phyloP scores from a whole-genome alignment of 2,888 invertebrate genomes.

The Dendrolimus pini region DNA sequence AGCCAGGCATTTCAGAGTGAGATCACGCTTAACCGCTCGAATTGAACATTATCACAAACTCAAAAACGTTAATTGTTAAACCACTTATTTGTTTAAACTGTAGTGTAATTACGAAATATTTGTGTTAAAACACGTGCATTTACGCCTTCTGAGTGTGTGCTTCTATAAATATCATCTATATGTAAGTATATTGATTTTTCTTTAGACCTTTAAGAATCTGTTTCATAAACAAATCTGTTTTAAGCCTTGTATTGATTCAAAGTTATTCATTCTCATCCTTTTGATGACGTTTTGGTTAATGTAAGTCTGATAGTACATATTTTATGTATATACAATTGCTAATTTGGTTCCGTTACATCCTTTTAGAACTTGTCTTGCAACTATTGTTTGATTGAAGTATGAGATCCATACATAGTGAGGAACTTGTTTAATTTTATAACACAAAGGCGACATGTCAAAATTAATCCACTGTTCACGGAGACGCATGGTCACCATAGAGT shows the following conservation, averaged over 20 bases:
- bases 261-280: not conserved
- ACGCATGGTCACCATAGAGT: too few species aligned
- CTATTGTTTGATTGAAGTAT: too few species aligned
- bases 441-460: too few species aligned
- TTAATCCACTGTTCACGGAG: too few species aligned
- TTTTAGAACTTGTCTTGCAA: too few species aligned
- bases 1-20: not conserved
- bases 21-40: not conserved
- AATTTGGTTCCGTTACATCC: too few species aligned
- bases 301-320: too few species aligned
- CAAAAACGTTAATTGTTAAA: constrained; percentile 25
- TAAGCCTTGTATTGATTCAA: not conserved
- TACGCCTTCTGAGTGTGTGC: constrained; percentile 6
- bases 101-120: constrained; percentile 25
- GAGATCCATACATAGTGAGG: too few species aligned
- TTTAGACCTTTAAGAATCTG: not conserved
- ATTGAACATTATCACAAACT: constrained; percentile 17
- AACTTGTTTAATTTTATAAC: too few species aligned
- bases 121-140: constrained; percentile 23
- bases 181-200: not conserved
- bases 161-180: constrained; percentile 4
- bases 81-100: constrained; percentile 32
- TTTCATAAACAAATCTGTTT: not conserved
- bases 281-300: too few species aligned
- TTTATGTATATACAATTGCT: too few species aligned